A percentile compares a stretch with the other conserved stretches of the same genome.
Conservation (phyloP, 1,140 invertebrate species). For the Aplysia californica region DNA sequence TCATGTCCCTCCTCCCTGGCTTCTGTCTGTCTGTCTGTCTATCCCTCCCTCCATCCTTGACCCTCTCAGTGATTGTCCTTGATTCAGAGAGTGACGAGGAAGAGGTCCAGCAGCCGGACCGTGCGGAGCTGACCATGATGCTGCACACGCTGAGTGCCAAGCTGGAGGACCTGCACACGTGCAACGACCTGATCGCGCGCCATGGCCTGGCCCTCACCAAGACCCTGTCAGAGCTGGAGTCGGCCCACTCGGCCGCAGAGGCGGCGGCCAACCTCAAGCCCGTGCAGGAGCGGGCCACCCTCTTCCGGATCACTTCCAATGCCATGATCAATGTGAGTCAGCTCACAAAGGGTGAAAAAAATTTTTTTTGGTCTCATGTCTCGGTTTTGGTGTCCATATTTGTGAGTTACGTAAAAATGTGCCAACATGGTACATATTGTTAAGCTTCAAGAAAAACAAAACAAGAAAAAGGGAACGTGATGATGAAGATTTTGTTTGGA, state of each 20-base stretch:
- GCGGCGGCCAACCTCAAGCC: constrained; percentile 77
- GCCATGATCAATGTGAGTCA: constrained; percentile 94
- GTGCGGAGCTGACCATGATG: constrained; percentile 72
- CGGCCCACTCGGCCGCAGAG: constrained; percentile 73
- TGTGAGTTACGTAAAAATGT: too few relatives aligned
- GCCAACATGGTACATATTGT: too few relatives aligned
- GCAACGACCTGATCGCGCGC: constrained; percentile 89
- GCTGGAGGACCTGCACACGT: constrained; percentile 89
- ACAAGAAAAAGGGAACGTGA: too few relatives aligned
- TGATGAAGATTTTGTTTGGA: too few relatives aligned
- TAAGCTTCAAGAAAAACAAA: too few relatives aligned
- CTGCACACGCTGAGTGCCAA: constrained; percentile 75
- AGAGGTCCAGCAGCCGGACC: constrained; percentile 67
- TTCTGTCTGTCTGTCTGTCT: neutral
- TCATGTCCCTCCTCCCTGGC: neutral
- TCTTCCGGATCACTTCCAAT: constrained; percentile 93
- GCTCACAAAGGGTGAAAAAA: neutral
- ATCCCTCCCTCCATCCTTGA: neutral
- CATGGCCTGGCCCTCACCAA: constrained; percentile 87
- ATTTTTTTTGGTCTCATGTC: neutral
- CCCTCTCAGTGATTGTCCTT: constrained; percentile 29
- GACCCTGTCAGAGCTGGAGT: constrained; percentile 85
- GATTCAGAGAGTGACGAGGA: constrained; percentile 80
- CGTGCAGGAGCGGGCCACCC: constrained; percentile 88
- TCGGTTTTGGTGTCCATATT: too few relatives aligned